Conservation (phyloP, 2,888 invertebrate species). For the Gymnocheta viridis region DNA sequence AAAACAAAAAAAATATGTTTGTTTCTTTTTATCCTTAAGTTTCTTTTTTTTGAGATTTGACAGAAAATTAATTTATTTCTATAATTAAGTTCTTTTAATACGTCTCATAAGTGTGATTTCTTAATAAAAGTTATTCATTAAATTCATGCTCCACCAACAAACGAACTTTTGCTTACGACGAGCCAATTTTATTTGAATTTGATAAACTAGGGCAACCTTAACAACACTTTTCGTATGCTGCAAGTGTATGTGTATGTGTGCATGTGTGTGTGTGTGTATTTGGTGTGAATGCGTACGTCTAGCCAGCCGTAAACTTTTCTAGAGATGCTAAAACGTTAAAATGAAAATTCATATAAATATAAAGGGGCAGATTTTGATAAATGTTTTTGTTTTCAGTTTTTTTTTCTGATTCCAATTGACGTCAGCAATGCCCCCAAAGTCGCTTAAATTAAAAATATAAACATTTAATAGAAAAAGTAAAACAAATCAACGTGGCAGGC, state of each 20-base stretch:
- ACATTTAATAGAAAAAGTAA: conserved; percentile 31
- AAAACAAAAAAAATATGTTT: too few species aligned
- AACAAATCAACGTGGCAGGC: conserved; percentile 51
- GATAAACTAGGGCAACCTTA: conserved; percentile 12
- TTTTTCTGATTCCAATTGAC: conserved; percentile 74
- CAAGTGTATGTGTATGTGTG: neutral
- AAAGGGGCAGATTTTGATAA: conserved; percentile 43
- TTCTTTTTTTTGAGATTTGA: too few species aligned
- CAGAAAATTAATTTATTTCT: too few species aligned
- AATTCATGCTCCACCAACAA: too few species aligned
- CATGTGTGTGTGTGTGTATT: neutral
- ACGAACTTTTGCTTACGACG: neutral
- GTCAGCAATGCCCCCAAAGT: conserved; percentile 82
- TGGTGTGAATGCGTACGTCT: conserved; percentile 42
- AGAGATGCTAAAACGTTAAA: conserved; percentile 32
- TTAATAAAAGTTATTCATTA: too few species aligned
- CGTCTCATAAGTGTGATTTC: too few species aligned
- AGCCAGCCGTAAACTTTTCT: conserved; percentile 22
- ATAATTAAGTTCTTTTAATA: too few species aligned
- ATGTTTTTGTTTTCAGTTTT: conserved; percentile 12
- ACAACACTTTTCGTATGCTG: neutral
- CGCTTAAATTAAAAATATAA: conserved; percentile 57
- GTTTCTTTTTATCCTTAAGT: too few species aligned
- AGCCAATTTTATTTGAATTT: neutral
- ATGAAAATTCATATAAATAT: conserved; percentile 35